Conservation (phyloP, 2,888 invertebrate species). For the Balanococcus diminutus region DNA sequence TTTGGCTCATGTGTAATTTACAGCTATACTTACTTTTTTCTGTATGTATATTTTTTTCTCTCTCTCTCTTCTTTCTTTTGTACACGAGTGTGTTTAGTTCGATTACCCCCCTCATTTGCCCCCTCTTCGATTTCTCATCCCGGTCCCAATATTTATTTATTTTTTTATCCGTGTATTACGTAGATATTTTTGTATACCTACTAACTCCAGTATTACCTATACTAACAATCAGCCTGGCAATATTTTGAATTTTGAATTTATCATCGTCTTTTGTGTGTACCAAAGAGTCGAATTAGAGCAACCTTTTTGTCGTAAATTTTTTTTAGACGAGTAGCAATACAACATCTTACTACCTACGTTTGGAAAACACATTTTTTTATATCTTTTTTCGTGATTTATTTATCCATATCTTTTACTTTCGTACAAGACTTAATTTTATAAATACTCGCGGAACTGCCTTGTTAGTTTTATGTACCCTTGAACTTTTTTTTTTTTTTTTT, state of each 20-base stretch:
- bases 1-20: slow-evolving; percentile 42
- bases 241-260: neutral
- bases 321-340: neutral
- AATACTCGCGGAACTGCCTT: slow-evolving; percentile 38
- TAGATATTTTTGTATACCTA: neutral
- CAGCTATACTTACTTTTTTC: neutral
- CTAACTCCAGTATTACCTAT: neutral
- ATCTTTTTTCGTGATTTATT: slow-evolving; percentile 34
- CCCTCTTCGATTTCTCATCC: neutral
- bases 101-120: neutral
- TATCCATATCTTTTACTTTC: slow-evolving; percentile 47
- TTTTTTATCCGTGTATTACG: neutral
- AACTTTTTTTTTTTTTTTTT: slow-evolving; percentile 6
- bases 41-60: neutral
- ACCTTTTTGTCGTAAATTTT: neutral
- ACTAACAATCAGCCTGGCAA: neutral
- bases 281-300: neutral
- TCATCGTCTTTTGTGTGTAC: slow-evolving; percentile 3
- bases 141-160: neutral
- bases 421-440: slow-evolving; percentile 42
- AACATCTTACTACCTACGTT: no score
- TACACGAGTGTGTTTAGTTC: neutral
- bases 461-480: slow-evolving; percentile 16
- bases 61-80: neutral
- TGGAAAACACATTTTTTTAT: neutral